Evolutionary conservation across 2,797 vertebrate genomes (phyloP).

Genomic region (Catamblyrhynchus diadema): DNA sequence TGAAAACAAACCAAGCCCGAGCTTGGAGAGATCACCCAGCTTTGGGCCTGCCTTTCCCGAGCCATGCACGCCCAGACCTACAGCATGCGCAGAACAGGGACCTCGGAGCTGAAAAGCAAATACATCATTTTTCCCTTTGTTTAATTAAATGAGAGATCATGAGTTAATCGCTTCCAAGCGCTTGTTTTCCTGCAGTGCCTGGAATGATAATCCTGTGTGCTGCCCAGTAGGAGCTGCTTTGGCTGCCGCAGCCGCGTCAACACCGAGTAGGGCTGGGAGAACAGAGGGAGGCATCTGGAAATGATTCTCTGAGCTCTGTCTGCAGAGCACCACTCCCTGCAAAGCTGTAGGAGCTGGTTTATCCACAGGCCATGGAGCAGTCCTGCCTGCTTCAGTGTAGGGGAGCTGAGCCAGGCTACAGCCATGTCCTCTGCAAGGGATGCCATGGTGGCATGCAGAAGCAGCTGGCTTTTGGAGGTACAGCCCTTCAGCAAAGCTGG

Average conservation of each 20-base stretch:
- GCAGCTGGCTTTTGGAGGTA: not conserved
- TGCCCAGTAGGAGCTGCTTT: slow-evolving; percentile 58
- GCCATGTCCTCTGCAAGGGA: not conserved
- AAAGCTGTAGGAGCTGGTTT: slow-evolving; percentile 14
- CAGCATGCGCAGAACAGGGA: not conserved
- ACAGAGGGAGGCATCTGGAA: slow-evolving; percentile 55
- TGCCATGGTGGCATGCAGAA: not conserved
- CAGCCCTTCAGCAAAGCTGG: not conserved
- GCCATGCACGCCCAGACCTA: not conserved
- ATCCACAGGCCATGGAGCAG: not conserved
- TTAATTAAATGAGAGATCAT: slow-evolving; percentile 67
- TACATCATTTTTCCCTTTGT: slow-evolving; percentile 56
- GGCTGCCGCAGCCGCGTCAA: not conserved
- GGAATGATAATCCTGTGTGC: slow-evolving; percentile 47
- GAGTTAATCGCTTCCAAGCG: slow-evolving; percentile 60
- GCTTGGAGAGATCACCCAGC: not conserved
- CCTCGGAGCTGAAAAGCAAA: slow-evolving; percentile 41
- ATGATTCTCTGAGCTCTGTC: not conserved
- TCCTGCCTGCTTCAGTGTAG: not conserved
- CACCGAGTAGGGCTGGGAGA: not conserved
- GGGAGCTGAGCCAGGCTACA: not conserved
- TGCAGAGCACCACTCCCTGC: slow-evolving; percentile 23
- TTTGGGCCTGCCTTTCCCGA: not conserved
- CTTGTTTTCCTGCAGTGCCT: slow-evolving; percentile 62
- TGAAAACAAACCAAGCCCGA: not conserved